Base-by-base conservation (phyloP, 2,113 vertebrate genomes). In the Spea multiplicata region DNA sequence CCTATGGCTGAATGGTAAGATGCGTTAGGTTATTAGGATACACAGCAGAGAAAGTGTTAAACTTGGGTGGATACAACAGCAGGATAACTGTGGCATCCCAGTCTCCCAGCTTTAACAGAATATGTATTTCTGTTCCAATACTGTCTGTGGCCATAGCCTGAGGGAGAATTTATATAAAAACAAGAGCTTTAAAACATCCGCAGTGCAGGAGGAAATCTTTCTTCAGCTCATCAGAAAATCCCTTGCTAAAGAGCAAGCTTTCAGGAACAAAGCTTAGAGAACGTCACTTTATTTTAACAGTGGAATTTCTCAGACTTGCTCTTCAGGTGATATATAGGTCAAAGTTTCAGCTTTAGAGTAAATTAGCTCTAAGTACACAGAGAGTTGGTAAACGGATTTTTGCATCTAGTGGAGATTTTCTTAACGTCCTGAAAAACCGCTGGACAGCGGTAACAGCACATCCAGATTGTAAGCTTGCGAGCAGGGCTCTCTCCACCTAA, bases 121-220 rank as follows among this genome's bases (percentile, higher is more conserved):
- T 45, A 57, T 73, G 49, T 7, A 57, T 55, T 79, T 66, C 44
- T 73, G 57, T 59, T 30, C 66, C 61, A 67, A 59, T 44, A 73
- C 59, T 73, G 77, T 79, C 70, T 73, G 62, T 14, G 50, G 77
- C 62, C 44, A 48, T 66, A 79, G 77, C 77, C 77, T 16, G 9
- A 8, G 71, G 77, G 77, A 73, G 50, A 73, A 70, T 73, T 73
- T 79, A 79, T 47, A 66, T 79, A 73, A 79, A 79, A 79, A 73
- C 77, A 79, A 79, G 65, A 79, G 77, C 30, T 79, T 66, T 66
- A 67, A 79, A 62, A 79, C 77, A 79, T 79, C 77, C 77, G 77
- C 77, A 73, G 61, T 12, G 48, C 44, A 79, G 77, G 64, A 79
- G 50, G 62, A 78, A 73, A 79, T 79, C 77, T 73, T 65, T 79